These are phyloP conservation scores for Philereme transversata DNA, from an alignment of 2,888 invertebrate genomes.

Conservation along the genomic window DNA sequence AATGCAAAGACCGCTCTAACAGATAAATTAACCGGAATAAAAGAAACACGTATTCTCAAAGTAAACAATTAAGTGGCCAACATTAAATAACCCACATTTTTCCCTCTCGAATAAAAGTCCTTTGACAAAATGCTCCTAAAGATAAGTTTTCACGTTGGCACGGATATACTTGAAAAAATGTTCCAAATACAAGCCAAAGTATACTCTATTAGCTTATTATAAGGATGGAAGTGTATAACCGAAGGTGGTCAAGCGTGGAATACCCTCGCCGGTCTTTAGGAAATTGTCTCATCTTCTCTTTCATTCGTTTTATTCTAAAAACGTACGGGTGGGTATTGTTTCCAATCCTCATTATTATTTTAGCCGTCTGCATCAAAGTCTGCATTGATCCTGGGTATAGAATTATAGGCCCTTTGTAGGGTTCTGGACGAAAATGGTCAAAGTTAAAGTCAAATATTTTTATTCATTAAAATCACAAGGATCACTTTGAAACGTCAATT, in stretches of 20 bases:
- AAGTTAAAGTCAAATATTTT: too few relatives aligned
- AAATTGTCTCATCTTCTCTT: constrained; percentile 38
- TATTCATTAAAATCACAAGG: too few relatives aligned
- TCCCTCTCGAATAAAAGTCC: constrained; percentile 27
- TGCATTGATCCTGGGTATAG: neutral
- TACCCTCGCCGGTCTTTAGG: constrained; percentile 36
- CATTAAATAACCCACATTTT: constrained; percentile 28
- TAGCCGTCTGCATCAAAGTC: neutral
- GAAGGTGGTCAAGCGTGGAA: constrained; percentile 31
- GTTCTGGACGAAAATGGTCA: too few relatives aligned
- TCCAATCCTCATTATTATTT: neutral
- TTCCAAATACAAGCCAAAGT: constrained; percentile 12
- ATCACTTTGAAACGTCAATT: too few relatives aligned
- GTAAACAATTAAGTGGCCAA: constrained; percentile 29
- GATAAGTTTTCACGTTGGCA: constrained; percentile 35
- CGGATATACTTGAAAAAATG: constrained; percentile 28
- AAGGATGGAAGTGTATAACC: constrained; percentile 26
- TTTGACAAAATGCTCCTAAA: constrained; percentile 31
- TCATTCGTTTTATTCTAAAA: constrained; percentile 24
- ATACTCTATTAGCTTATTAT: constrained; percentile 11
- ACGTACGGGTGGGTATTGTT: constrained; percentile 17
- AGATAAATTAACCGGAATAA: constrained; percentile 21
- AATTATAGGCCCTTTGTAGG: too few relatives aligned
- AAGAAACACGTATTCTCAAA: constrained; percentile 21
- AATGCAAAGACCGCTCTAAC: constrained; percentile 7